Evolutionary conservation across 2,797 vertebrate species (phyloP).

Genomic region (Amazona ochrocephala): DNA sequence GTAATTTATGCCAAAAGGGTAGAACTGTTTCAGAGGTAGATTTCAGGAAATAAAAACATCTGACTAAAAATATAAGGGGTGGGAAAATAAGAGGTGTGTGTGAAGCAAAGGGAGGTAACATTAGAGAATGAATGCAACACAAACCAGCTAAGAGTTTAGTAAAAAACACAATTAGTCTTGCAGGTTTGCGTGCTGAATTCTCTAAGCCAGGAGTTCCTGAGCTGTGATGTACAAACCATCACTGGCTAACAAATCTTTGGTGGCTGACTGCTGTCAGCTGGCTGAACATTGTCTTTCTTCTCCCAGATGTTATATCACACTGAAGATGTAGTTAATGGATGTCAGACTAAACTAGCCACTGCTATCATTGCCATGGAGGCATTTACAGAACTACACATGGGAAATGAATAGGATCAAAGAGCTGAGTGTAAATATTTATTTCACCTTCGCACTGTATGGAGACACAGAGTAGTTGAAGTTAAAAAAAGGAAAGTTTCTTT

Average conservation of each 20-base stretch:
- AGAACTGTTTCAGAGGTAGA: not conserved
- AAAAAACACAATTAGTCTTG: not conserved
- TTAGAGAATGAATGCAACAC: not conserved
- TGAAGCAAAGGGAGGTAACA: not conserved
- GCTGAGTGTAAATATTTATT: not conserved
- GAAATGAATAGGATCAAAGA: not conserved
- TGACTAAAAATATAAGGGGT: not conserved
- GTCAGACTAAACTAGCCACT: not conserved
- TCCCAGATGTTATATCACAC: not conserved
- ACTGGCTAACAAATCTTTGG: not conserved
- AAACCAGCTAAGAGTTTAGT: not conserved
- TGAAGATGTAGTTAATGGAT: not conserved
- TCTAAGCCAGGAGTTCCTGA: not conserved
- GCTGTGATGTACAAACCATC: not conserved
- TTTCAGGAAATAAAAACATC: not conserved
- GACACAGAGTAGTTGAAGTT: not conserved
- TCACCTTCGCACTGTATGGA: not conserved
- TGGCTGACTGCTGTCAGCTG: not conserved
- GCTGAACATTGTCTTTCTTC: not conserved
- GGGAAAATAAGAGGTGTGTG: not conserved
- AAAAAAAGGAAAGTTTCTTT: not conserved
- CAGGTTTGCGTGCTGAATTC: not conserved
- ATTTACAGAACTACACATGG: not conserved
- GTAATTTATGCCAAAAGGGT: not conserved
- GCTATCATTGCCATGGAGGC: not conserved